Evolutionary conservation across 2,113 vertebrate genomes (phyloP).

Genomic region (Erpornis zantholeuca): DNA sequence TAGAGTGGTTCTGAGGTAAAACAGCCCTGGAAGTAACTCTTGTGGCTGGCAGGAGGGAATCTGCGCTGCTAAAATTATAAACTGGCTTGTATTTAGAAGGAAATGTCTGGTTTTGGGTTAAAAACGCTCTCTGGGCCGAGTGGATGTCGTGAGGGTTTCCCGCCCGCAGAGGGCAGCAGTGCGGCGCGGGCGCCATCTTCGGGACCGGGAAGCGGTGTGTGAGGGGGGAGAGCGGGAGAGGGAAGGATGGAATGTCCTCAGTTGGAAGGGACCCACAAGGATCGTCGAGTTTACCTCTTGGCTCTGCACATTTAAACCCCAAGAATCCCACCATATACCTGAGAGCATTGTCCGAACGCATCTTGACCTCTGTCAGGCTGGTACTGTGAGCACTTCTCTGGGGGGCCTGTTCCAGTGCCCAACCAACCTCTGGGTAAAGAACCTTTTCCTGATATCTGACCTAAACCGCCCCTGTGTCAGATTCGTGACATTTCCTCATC

Average conservation of each 20-base stretch:
- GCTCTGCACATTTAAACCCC: not conserved
- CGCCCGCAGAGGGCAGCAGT: not conserved
- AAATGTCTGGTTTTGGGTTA: accelerated
- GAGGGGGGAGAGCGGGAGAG: accelerated
- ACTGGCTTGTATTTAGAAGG: not conserved
- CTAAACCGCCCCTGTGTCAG: not conserved
- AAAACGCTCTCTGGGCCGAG: not conserved
- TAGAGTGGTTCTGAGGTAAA: not conserved
- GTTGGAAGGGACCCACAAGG: not conserved
- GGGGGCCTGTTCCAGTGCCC: not conserved
- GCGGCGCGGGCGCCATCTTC: not conserved
- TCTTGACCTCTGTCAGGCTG: not conserved
- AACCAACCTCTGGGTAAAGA: not conserved
- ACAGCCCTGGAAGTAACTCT: not conserved
- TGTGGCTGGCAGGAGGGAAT: not conserved
- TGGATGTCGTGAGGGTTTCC: accelerated
- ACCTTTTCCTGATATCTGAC: not conserved
- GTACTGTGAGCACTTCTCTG: no score
- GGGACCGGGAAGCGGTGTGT: accelerated
- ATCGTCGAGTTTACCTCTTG: not conserved
- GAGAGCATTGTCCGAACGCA: not conserved
- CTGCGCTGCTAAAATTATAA: not conserved
- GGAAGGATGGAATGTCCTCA: accelerated
- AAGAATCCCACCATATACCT: not conserved
- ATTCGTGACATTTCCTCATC: not conserved